phyloP scores from a whole-genome alignment of 1,140 invertebrate genomes.

The Penaeus japonicus region DNA sequence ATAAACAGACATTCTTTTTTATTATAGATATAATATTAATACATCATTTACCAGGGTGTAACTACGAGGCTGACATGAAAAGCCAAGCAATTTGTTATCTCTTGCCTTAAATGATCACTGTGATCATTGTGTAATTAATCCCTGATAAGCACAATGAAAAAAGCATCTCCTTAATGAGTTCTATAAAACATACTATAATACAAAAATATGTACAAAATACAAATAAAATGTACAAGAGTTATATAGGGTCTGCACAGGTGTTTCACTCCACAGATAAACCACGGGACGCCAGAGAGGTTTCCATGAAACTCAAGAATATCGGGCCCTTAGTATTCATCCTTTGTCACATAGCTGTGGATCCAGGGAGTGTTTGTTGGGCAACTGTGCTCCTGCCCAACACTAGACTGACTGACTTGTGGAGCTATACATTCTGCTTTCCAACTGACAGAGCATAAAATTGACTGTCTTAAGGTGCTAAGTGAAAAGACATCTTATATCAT shows the following conservation, averaged over 20 bases:
- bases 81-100: conserved; percentile 49
- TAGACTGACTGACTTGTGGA: no score
- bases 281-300: no score
- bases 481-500: no score
- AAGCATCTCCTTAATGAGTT: conserved; percentile 48
- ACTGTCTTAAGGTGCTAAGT: no score
- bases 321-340: no score
- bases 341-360: no score
- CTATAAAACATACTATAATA: conserved; percentile 55
- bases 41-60: conserved; percentile 55
- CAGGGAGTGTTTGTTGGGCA: no score
- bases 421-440: no score
- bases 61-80: conserved; percentile 51
- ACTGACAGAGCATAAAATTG: no score
- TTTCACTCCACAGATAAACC: not conserved
- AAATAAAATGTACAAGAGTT: conserved; percentile 53
- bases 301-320: no score
- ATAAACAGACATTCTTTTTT: conserved; percentile 44
- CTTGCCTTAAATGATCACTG: conserved; percentile 2
- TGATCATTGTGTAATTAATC: conserved; percentile 39
- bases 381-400: no score
- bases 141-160: conserved; percentile 52
- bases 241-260: conserved; percentile 42
- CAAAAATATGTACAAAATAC: conserved; percentile 54
- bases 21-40: conserved; percentile 50